Conservation (phyloP, 2,888 invertebrate species). For the Drosophila mimetica region DNA sequence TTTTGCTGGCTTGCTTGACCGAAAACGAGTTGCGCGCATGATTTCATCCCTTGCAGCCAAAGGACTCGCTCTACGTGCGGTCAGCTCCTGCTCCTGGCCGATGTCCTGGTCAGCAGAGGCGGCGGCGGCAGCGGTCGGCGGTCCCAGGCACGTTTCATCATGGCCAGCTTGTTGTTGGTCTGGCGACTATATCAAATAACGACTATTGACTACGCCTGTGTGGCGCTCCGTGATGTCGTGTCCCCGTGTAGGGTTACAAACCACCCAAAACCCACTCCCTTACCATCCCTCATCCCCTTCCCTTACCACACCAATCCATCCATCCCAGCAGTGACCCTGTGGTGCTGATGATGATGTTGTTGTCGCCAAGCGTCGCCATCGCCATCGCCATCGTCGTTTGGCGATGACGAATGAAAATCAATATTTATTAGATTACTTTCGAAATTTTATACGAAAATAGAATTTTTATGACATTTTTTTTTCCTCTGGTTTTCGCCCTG, state of each 20-base stretch:
- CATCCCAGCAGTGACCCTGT: conserved; percentile 30
- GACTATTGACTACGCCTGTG: conserved; percentile 74
- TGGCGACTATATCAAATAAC: conserved; percentile 83
- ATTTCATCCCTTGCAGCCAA: conserved; percentile 81
- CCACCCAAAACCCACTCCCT: conserved; percentile 7
- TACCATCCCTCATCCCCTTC: neutral
- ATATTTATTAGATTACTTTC: conserved; percentile 83
- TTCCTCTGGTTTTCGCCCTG: conserved; percentile 27
- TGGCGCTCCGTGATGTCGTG: conserved; percentile 49
- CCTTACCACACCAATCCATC: conserved; percentile 1
- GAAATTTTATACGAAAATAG: conserved; percentile 76
- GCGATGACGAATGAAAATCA: conserved; percentile 83
- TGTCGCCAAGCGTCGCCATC: conserved; percentile 41
- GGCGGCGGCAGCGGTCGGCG: neutral
- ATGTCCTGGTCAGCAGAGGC: conserved; percentile 60
- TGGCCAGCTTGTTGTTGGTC: conserved; percentile 54
- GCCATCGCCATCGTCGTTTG: conserved; percentile 46
- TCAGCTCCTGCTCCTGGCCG: conserved; percentile 16
- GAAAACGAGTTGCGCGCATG: conserved; percentile 82
- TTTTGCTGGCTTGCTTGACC: conserved; percentile 38
- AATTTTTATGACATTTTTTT: conserved; percentile 72
- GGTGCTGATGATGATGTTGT: conserved; percentile 58
- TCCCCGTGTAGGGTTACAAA: conserved; percentile 73
- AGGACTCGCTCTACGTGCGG: conserved; percentile 41
- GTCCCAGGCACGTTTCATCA: conserved; percentile 77